Evolutionary conservation across 2,797 vertebrate genomes (phyloP), one percentile per base, ranked within the genome.

Genomic region (Merluccius polli): DNA sequence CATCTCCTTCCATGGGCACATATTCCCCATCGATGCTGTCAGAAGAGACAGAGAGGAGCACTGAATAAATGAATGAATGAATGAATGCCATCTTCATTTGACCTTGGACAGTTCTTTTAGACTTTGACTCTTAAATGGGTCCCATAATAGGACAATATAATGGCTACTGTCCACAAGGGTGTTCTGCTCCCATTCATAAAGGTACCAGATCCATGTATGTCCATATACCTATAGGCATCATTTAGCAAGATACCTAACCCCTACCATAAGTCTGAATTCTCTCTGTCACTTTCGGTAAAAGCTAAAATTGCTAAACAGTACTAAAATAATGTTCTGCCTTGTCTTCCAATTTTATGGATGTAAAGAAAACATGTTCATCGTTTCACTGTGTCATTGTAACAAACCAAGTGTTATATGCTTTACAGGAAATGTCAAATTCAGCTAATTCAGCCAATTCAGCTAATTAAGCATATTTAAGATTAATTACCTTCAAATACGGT

Each of bases 11-110:
- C 90, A 98, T 93, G 0, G 98, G 97, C 81, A 99, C 98, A 0
- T 99, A 99, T 85, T 99, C 97, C 27, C 98, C 97, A 73, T 99
- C 98, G 35, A 99, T 97, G 93, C 98, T 99, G 91, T 24, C 12
- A 71, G 75, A 41, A 70, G 79, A 72, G 24, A 27, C 59, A 79
- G 13, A 80, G n/a, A 75, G 32, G 68, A 69, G 24, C 59, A 29
- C 24, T 24, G n/a, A 65, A 65, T 13, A 0, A 27, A 27, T 27
- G 9, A 12, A 10, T 59, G 10, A 16, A 59, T 59, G 21, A n/a
- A 59, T 59, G 21, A 59, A 16, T n/a, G 52, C 52, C 52, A 59
- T 59, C 52, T n/a, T 24, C 2, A 24, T 59, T 59, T 59, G 52
- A 59, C 52, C n/a, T 2, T 59, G 52, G 52, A 24, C 21, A 59